Conservation (phyloP, 2,113 vertebrate species). For the Apodemus sylvaticus region DNA sequence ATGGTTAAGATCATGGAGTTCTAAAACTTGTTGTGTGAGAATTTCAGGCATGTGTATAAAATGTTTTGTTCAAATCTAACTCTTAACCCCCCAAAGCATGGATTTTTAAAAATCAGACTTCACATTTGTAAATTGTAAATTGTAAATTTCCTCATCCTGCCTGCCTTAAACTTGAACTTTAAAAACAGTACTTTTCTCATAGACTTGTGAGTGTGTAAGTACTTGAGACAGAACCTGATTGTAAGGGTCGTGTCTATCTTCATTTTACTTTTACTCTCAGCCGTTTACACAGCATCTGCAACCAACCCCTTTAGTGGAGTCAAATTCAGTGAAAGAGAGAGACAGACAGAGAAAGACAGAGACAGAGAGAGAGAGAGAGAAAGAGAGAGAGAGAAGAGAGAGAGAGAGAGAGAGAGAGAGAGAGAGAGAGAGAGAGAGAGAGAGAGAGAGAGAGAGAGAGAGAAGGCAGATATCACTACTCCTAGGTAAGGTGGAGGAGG, state of each 20-base stretch:
- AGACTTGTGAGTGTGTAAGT: background rate
- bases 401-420: background rate
- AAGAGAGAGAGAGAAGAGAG: background rate
- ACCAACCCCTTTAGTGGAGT: background rate
- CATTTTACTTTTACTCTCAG: background rate
- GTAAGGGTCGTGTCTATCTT: background rate
- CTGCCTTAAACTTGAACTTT: background rate
- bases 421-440: background rate
- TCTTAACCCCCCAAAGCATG: too few species aligned
- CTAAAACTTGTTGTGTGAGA: background rate
- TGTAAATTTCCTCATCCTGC: background rate
- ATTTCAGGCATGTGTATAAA: background rate
- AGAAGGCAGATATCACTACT: background rate
- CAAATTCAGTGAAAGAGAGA: background rate
- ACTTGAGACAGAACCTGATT: background rate
- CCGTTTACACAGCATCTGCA: background rate
- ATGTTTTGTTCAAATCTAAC: background rate
- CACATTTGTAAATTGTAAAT: conserved; percentile 20
- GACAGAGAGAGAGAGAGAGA: background rate
- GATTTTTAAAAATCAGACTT: background rate
- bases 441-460: background rate
- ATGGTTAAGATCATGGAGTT: background rate
- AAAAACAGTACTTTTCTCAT: background rate
- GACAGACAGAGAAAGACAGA: fast-evolving
- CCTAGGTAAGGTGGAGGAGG: background rate